These are phyloP conservation scores for Chiloscyllium plagiosum DNA, from an alignment of 2,113 vertebrate species.

Conservation along the genomic window DNA sequence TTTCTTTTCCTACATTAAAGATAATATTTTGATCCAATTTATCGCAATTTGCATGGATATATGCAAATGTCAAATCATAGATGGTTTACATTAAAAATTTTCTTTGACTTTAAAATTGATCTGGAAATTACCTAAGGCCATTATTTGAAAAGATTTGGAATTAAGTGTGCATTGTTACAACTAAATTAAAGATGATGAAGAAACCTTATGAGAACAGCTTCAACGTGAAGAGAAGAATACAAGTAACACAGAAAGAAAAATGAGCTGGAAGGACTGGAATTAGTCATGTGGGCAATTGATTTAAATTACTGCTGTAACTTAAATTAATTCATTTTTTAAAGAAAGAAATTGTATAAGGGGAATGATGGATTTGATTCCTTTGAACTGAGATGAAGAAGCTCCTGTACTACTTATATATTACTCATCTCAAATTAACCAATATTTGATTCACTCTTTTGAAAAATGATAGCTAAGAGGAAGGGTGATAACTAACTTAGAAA, in stretches of 20 bases:
- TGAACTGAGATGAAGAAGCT: conserved; percentile 7
- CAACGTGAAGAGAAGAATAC: not conserved
- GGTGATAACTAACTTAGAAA: conserved; percentile 19
- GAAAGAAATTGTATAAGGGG: not conserved
- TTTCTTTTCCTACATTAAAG: not conserved
- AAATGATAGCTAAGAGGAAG: conserved; percentile 16
- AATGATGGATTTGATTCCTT: conserved; percentile 14
- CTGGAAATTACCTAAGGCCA: not conserved
- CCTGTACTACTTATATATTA: not conserved
- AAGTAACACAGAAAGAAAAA: conserved; percentile 14
- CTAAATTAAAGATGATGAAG: not conserved
- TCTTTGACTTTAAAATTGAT: not conserved
- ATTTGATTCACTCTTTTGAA: conserved; percentile 24
- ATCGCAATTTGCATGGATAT: not conserved
- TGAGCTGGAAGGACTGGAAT: not conserved
- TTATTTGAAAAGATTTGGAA: not conserved
- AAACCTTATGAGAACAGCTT: not conserved
- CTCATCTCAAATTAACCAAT: not conserved
- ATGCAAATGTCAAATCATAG: not conserved
- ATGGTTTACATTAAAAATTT: not conserved
- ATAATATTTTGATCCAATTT: not conserved
- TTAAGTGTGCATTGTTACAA: not conserved
- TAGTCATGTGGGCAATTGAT: not conserved
- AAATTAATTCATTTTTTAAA: not conserved
- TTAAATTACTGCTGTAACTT: conserved; percentile 23